Evolutionary conservation across 2,113 vertebrate species (phyloP).

Genomic region (Percopsis transmontana): DNA sequence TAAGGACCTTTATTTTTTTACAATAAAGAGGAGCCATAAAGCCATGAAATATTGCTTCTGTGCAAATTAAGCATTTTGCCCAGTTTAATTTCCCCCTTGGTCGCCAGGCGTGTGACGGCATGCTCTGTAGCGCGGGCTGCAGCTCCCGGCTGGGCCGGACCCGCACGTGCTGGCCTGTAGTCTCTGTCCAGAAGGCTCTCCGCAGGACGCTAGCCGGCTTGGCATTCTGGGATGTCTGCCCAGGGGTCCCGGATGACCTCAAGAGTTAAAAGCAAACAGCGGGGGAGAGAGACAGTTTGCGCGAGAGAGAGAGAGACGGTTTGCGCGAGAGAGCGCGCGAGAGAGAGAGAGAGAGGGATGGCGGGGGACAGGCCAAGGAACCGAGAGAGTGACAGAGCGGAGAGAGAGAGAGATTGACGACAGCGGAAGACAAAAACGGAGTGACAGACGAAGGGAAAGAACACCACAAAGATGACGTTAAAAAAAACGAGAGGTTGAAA

Average conservation of each 20-base stretch:
- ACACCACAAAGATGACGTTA: background rate
- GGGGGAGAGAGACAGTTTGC: slow-evolving; percentile 47
- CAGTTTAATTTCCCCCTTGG: too few relatives aligned
- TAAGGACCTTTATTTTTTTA: too few relatives aligned
- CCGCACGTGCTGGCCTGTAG: slow-evolving; percentile 60
- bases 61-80: background rate
- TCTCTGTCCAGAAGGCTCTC: slow-evolving; percentile 79
- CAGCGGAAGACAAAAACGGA: background rate
- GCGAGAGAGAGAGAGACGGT: slow-evolving; percentile 22
- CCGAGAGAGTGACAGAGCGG: slow-evolving; percentile 38
- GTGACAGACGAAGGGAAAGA: background rate
- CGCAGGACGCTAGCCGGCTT: slow-evolving; percentile 71
- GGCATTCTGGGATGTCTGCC: slow-evolving; percentile 79
- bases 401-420: slow-evolving; percentile 22
- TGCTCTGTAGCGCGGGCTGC: too few relatives aligned
- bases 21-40: too few relatives aligned
- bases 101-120: background rate
- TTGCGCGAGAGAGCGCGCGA: slow-evolving; percentile 28
- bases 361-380: slow-evolving; percentile 44
- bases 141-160: background rate
- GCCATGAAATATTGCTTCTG: too few relatives aligned
- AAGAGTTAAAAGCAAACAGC: slow-evolving; percentile 81
- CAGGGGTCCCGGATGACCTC: slow-evolving; percentile 80
- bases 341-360: slow-evolving; percentile 35
- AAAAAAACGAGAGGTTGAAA: background rate